These are phyloP conservation scores for Pantherophis vulpinus DNA, from an alignment of 2,797 vertebrate species.

Conservation along the genomic window DNA sequence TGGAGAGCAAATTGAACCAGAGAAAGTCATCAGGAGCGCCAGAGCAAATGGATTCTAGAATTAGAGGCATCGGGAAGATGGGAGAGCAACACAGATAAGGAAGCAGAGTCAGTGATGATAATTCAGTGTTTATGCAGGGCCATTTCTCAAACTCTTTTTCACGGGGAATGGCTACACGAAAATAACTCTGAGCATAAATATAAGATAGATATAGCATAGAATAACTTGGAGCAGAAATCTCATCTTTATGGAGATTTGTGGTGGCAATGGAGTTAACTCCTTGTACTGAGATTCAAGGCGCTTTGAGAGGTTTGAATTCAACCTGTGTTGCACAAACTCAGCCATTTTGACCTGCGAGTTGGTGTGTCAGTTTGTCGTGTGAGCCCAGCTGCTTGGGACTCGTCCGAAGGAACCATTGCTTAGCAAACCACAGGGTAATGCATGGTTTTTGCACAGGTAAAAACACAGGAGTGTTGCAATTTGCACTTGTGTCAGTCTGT, in stretches of 20 bases:
- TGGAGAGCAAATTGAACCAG: neutral
- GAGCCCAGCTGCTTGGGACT: neutral
- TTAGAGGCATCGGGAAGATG: neutral
- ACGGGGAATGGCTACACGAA: neutral
- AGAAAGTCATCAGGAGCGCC: neutral
- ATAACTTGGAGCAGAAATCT: neutral
- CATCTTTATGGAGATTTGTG: neutral
- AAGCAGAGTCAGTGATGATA: neutral
- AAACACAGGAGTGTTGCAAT: neutral
- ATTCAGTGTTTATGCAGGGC: neutral
- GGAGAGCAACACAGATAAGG: neutral
- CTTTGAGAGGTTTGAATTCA: neutral
- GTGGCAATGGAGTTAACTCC: neutral
- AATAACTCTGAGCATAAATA: neutral
- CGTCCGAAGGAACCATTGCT: neutral
- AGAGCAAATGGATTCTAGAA: neutral
- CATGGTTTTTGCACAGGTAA: too few species aligned
- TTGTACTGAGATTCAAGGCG: neutral
- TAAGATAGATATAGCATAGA: neutral
- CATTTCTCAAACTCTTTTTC: neutral
- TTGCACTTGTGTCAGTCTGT: neutral
- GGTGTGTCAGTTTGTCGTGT: neutral
- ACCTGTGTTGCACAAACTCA: neutral
- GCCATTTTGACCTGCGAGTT: neutral
- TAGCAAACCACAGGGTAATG: neutral